A percentile compares a stretch with the other conserved stretches of the same genome.
These are phyloP conservation scores for Gasteruption jaculator DNA, from an alignment of 2,888 invertebrate species.

Conservation along the genomic window DNA sequence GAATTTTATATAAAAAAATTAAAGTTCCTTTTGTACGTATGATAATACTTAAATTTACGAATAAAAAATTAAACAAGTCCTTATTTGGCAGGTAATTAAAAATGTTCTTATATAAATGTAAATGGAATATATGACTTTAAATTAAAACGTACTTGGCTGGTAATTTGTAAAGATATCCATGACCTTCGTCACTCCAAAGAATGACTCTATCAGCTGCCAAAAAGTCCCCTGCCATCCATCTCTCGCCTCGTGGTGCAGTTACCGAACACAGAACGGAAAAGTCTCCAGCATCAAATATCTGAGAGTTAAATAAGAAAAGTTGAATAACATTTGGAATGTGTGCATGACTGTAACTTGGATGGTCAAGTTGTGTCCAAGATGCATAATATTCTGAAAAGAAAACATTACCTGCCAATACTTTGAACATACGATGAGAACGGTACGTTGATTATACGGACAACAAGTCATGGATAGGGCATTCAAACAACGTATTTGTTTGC, in stretches of 20 bases:
- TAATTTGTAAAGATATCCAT: conserved; percentile 90
- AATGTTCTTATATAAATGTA: conserved; percentile 9
- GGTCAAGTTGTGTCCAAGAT: not conserved
- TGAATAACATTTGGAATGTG: conserved; percentile 1
- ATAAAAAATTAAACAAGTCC: not conserved
- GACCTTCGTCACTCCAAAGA: conserved; percentile 94
- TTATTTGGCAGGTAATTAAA: conserved; percentile 4
- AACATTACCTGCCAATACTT: conserved; percentile 86
- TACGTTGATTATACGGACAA: conserved; percentile 92
- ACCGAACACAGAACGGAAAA: conserved; percentile 93
- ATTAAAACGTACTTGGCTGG: conserved; percentile 81
- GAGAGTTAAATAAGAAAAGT: conserved; percentile 26
- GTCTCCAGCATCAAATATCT: conserved; percentile 82
- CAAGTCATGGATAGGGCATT: conserved; percentile 92
- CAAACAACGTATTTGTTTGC: conserved; percentile 91
- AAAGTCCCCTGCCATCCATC: conserved; percentile 96
- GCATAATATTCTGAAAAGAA: not conserved
- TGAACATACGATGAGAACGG: conserved; percentile 93
- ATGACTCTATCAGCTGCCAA: conserved; percentile 86
- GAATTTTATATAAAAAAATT: conserved; percentile 19
- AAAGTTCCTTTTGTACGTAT: conserved; percentile 12
- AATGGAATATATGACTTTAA: conserved; percentile 1
- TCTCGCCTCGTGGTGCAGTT: conserved; percentile 80
- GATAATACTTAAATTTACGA: not conserved
- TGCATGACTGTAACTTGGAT: not conserved